Evolutionary conservation across 2,113 vertebrate genomes (phyloP), one percentile per base, ranked within the genome.

Genomic region (Muscicapa adusta): DNA sequence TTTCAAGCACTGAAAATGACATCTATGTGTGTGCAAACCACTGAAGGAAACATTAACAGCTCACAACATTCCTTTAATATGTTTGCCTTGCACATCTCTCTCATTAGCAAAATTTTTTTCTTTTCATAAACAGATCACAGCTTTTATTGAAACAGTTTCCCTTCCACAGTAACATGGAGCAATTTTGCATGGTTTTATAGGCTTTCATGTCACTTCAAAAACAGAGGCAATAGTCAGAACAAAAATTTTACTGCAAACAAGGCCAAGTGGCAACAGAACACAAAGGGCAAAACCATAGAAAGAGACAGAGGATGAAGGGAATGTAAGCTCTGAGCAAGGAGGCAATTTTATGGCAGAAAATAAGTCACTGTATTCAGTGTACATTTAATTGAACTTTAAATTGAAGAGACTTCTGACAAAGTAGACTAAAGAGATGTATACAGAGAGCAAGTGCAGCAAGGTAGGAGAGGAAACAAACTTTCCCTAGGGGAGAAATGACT

Each of bases 191-290:
- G 34, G 29, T 50, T 62, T 62, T 63, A 34, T 12, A 45, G 13
- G 38, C 18, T 79, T 94, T 87, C 50, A 40, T 19, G 40, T 47
- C 18, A 61, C 33, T 80, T 91, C 48, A 58, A 80, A 84, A 89
- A 54, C 48, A 75, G 20, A 75, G 11, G 33, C 18, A 78, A 72
- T 8, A 83, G 58, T 20, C 26, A 56, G 14, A 86, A 33, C 12
- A 76, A 74, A 85, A 70, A 34, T 12, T 73, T 68, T 72, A 60
- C 66, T 73, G 47, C 20, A 73, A 74, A 74, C 0, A 0, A 75
- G 36, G 51, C 15, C 61, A 85, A 18, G 31, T 14, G 18, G 51
- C 56, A 91, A 61, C 6, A 81, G 40, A 65, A 60, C 5, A 61
- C 31, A 33, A 73, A 63, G 54, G 8, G 56, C 1, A 7, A 91